A percentile compares a stretch with the other conserved stretches of the same genome.
Conservation (phyloP, 2,113 vertebrate species). For the Pedionomus torquatus region DNA sequence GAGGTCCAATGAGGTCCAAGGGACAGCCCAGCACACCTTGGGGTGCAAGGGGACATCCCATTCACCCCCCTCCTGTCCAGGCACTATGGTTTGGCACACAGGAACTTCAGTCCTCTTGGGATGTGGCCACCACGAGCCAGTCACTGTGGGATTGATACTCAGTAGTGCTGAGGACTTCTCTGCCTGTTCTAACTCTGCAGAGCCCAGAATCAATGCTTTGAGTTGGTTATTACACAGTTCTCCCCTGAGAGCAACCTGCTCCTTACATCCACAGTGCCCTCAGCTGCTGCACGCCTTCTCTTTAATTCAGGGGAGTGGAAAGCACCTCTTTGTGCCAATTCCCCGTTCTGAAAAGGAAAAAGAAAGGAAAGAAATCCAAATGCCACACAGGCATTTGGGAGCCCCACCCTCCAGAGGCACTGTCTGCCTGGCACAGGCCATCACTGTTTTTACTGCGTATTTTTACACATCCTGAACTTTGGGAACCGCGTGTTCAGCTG, state of each 20-base stretch:
- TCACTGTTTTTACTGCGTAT: neutral
- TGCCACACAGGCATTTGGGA: neutral
- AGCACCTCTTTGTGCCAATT: neutral
- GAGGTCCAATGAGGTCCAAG: neutral
- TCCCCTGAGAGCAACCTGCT: accelerated
- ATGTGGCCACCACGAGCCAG: neutral
- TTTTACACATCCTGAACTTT: conserved; percentile 6
- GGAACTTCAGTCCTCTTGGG: neutral
- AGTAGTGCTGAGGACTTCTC: neutral
- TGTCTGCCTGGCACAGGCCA: conserved; percentile 1
- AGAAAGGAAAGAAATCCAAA: neutral
- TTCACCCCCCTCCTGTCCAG: neutral
- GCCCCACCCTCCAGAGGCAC: neutral
- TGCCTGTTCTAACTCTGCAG: neutral
- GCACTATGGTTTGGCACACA: accelerated
- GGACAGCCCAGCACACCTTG: neutral
- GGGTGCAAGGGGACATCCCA: accelerated
- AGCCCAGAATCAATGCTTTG: neutral
- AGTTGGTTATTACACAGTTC: neutral
- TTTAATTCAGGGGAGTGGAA: neutral
- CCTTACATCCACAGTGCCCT: neutral
- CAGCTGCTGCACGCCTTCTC: accelerated
- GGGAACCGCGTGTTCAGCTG: conserved; percentile 10
- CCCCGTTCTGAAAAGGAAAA: neutral
- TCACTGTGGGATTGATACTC: neutral